Base-by-base conservation (phyloP, 2,113 vertebrate genomes). In the Emberiza fucata region DNA sequence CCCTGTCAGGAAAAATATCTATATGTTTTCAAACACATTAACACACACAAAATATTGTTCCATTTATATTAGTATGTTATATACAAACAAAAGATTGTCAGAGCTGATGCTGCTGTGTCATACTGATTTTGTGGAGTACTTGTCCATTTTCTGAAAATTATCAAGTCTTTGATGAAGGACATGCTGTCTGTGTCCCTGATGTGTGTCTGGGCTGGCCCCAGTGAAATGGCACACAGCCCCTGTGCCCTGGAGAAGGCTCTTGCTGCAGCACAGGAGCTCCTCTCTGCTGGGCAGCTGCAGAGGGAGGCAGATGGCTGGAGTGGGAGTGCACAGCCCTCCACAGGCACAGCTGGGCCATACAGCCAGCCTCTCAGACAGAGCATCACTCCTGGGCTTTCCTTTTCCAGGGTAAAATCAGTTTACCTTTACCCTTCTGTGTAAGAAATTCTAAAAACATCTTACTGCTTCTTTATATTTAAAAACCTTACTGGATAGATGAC, bases 261-360 rank as follows among this genome's bases (percentile, higher is more conserved):
- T 33, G 47, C 47, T n/a, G 61, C 79, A 42, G 31, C 3, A 0
- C 68, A 60, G 73, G 40, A 66, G 40, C 51, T 88, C 23, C 54
- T 35, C 76, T n/a, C 20, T 16, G 4, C 10, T 0, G 0, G 1
- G 25, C 14, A 21, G 45, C 50, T 78, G 60, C 53, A 4, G 8
- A 33, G n/a, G 48, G 14, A 27, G 14, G 2, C 40, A 29, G 9
- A 11, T 33, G 33, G 15, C 42, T 61, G 37, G 6, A 69, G 19
- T 8, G 17, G 35, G 22, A 5, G 5, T 19, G 27, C 68, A 5
- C 42, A 45, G 76, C n/a, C 23, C 53, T 59, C 27, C 28, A 0
- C 0, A 3, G 69, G 73, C 60, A 84, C 33, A 71, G 50, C 53
- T 2, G 0, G 39, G 33, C 48, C 29, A 1, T 24, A 1, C 23